Conservation (phyloP, 2,797 vertebrate species). For the Enteromius radiatus region DNA sequence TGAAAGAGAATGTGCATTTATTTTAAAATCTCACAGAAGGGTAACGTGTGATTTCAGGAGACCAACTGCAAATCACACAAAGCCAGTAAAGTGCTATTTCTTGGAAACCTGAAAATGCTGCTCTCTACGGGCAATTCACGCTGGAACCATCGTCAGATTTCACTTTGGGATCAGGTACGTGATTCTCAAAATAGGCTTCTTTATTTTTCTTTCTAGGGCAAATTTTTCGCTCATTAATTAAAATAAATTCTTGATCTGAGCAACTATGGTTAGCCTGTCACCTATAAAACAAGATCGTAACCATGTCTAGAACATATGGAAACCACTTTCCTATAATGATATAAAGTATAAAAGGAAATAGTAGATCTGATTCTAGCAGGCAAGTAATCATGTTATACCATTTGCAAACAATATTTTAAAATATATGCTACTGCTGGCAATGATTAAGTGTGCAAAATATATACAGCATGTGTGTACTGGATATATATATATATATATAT, state of each 20-base stretch:
- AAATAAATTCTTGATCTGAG: neutral
- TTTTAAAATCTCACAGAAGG: neutral
- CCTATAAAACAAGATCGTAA: neutral
- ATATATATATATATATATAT: too few relatives aligned
- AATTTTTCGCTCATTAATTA: neutral
- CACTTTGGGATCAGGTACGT: constrained; percentile 87
- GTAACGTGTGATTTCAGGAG: constrained; percentile 71
- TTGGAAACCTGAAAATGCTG: constrained; percentile 84
- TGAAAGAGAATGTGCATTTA: neutral
- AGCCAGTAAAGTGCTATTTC: constrained; percentile 83
- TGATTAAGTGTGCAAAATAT: neutral
- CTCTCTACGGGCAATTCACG: constrained; percentile 85
- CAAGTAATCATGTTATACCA: neutral
- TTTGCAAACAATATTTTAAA: neutral
- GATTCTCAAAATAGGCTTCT: neutral
- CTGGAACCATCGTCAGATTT: constrained; percentile 87
- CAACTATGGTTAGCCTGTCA: neutral
- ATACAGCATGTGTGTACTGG: neutral
- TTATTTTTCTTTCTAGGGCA: neutral
- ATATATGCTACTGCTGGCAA: neutral
- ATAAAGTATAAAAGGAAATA: neutral
- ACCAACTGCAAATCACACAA: constrained; percentile 84
- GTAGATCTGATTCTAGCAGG: neutral
- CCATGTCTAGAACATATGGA: neutral
- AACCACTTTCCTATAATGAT: neutral